Evolutionary conservation across 2,113 vertebrate species (phyloP), one percentile per base, ranked within the genome.

Genomic region (Pseudorectes ferrugineus): DNA sequence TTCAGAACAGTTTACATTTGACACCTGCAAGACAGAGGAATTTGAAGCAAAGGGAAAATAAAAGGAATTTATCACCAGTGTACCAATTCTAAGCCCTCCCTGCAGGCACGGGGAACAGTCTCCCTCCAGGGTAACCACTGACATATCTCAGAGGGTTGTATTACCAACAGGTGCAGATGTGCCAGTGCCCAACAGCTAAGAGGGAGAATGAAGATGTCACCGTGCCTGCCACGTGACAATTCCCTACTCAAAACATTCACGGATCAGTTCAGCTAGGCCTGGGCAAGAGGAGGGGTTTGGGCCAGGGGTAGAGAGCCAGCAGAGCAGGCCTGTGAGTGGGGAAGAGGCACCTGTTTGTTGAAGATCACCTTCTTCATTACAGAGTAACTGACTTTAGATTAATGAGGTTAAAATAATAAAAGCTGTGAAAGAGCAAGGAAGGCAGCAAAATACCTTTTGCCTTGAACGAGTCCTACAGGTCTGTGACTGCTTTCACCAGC

Each of bases 71-170:
- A 10, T 28, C n/a, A 24, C 2, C 26, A 76, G 21, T 0, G 8
- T 4, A 61, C 2, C 0, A 0, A 58, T 31, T 20, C 16, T 70
- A 55, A 51, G n/a, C 23, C 20, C 31, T n/a, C n/a, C 16, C 8
- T 20, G 22, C 74, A 57, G 1, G 12, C 26, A 22, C 2, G 8
- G 38, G 43, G 17, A 65, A 49, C 9, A 20, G 23, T 0, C 17
- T 48, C 36, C 45, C 59, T 43, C 28, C 55, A 57, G 15, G 21
- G 40, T 0, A 0, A 58, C 4, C 42, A 6, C 31, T 6, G 36
- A 10, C 38, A 29, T 7, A 48, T 17, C 77, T 43, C 23, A 1
- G 7, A 59, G 40, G 46, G 43, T 6, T 85, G 7, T 29, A 25
- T 57, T 79, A 68, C 62, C 66, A 65, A 49, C 45, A 70, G 68